Conservation (phyloP, 2,113 vertebrate species). For the Oryctolagus cuniculus region DNA sequence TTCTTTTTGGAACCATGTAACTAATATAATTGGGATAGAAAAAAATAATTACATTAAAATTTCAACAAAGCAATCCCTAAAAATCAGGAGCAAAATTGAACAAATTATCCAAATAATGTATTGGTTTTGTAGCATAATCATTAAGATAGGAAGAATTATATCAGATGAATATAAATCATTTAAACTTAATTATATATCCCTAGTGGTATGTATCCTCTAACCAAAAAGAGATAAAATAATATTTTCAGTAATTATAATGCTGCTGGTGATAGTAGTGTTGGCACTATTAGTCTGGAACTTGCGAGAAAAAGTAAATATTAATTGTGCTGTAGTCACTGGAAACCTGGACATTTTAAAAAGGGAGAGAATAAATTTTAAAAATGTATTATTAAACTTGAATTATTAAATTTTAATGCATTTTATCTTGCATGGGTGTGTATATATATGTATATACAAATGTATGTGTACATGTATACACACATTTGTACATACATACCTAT, state of each 20-base stretch:
- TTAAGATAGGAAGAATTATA: neutral
- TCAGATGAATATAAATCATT: neutral
- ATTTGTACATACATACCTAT: neutral
- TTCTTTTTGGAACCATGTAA: neutral
- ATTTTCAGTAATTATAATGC: slow-evolving; percentile 6
- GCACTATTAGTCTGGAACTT: neutral
- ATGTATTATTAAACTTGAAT: neutral
- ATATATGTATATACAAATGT: neutral
- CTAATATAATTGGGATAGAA: neutral
- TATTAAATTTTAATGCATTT: neutral
- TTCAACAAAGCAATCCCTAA: neutral
- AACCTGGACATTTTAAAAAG: neutral
- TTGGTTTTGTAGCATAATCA: neutral
- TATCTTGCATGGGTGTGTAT: neutral
- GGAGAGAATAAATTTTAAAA: neutral
- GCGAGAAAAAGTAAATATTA: neutral
- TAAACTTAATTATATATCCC: neutral
- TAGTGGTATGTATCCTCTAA: neutral
- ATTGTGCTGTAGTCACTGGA: neutral
- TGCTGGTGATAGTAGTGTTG: neutral
- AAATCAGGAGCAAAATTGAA: neutral
- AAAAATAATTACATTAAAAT: neutral
- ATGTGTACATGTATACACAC: neutral
- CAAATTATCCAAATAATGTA: neutral
- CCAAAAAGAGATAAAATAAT: neutral